Percentiles rank a stretch among this genome's conserved stretches.
phyloP scores from a whole-genome alignment of 1,140 invertebrate genomes.

The Neomicropteryx cornuta region DNA sequence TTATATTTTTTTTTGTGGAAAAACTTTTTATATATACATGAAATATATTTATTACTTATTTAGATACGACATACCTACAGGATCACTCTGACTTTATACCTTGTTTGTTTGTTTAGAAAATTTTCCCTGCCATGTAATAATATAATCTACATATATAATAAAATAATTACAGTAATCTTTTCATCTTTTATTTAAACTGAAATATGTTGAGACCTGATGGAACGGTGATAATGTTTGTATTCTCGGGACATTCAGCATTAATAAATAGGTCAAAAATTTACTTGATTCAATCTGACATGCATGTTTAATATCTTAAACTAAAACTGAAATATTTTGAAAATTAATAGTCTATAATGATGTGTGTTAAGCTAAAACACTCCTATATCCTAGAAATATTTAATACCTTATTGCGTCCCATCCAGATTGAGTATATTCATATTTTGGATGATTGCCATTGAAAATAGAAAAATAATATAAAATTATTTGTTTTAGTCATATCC shows the following conservation, averaged over 20 bases:
- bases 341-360: constrained; percentile 1
- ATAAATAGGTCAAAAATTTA: no score
- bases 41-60: neutral
- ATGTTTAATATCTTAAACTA: no score
- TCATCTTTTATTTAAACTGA: no score
- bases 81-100: neutral
- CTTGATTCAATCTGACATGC: no score
- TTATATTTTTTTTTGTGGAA: constrained; percentile 1
- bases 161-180: no score
- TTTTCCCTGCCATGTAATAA: neutral
- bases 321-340: no score
- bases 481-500: constrained; percentile 35
- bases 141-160: no score
- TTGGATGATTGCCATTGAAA: constrained; percentile 10
- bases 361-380: constrained; percentile 2
- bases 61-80: neutral
- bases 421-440: constrained; percentile 9
- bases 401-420: no score
- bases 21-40: neutral
- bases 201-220: no score
- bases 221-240: no score
- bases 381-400: constrained; percentile 5
- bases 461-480: no score
- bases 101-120: neutral
- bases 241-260: no score